Evolutionary conservation across 2,113 vertebrate species (phyloP).

Genomic region (Strigops habroptila): DNA sequence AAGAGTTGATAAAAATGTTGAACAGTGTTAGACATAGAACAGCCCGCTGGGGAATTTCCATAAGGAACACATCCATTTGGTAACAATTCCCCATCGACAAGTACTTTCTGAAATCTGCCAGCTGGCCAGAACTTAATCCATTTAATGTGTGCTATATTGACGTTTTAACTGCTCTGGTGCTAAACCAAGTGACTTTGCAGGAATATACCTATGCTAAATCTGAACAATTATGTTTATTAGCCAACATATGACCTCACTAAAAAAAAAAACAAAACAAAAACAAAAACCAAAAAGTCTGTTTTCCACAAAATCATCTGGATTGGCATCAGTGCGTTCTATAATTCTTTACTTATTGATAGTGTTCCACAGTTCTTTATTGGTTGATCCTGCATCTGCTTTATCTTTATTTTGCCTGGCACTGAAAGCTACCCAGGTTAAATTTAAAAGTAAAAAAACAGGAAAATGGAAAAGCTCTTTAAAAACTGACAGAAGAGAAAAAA

Average conservation of each 20-base stretch:
- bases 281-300: background rate
- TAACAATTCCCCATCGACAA: background rate
- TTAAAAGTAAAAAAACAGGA: background rate
- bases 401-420: background rate
- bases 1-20: background rate
- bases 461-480: background rate
- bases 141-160: background rate
- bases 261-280: background rate
- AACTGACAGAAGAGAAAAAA: background rate
- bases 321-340: background rate
- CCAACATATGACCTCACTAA: background rate
- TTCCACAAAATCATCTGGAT: background rate
- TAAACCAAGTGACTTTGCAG: background rate
- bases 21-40: background rate
- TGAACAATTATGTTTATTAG: background rate
- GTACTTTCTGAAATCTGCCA: constrained; percentile 14
- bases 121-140: constrained; percentile 1
- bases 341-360: background rate
- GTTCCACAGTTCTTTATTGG: background rate
- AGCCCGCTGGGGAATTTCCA: background rate
- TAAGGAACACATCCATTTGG: constrained; percentile 7
- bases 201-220: background rate
- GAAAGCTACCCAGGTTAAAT: background rate
- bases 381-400: background rate
- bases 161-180: background rate